phyloP scores from a whole-genome alignment of 2,113 vertebrate genomes.

The Indri indri region DNA sequence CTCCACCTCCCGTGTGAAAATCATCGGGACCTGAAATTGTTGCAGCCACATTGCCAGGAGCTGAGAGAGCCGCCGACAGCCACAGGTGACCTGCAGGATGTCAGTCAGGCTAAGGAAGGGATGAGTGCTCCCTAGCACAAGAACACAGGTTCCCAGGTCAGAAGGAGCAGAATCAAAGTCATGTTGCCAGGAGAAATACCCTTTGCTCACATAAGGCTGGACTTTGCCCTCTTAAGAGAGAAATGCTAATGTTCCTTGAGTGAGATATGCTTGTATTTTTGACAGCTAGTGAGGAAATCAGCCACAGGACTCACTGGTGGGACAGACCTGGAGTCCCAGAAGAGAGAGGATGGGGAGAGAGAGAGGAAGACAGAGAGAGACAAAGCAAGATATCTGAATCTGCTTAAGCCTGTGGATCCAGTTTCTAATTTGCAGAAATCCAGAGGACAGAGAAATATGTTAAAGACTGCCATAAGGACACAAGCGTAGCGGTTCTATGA shows the following conservation, averaged over 20 bases:
- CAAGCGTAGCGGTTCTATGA: too few relatives aligned
- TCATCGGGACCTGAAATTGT: not conserved
- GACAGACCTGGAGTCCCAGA: not conserved
- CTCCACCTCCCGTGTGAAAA: not conserved
- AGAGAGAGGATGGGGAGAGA: not conserved
- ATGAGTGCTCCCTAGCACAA: not conserved
- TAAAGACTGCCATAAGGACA: not conserved
- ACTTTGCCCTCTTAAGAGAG: not conserved
- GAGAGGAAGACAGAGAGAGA: not conserved
- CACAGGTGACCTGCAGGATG: not conserved
- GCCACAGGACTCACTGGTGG: not conserved
- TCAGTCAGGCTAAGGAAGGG: not conserved
- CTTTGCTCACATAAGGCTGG: not conserved
- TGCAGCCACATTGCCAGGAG: not conserved
- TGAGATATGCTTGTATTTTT: not conserved
- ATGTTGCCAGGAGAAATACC: not conserved
- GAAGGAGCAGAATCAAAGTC: not conserved
- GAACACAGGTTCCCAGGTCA: not conserved
- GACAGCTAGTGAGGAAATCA: not conserved
- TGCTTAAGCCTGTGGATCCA: not conserved
- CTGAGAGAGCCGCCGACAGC: not conserved
- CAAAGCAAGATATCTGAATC: not conserved
- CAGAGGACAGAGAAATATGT: not conserved
- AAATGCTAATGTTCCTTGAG: not conserved
- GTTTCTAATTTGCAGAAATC: not conserved